A percentile compares a stretch with the other conserved stretches of the same genome.
Evolutionary conservation across 2,888 invertebrate species (phyloP).

Genomic region (Rhyacophila evoluta): DNA sequence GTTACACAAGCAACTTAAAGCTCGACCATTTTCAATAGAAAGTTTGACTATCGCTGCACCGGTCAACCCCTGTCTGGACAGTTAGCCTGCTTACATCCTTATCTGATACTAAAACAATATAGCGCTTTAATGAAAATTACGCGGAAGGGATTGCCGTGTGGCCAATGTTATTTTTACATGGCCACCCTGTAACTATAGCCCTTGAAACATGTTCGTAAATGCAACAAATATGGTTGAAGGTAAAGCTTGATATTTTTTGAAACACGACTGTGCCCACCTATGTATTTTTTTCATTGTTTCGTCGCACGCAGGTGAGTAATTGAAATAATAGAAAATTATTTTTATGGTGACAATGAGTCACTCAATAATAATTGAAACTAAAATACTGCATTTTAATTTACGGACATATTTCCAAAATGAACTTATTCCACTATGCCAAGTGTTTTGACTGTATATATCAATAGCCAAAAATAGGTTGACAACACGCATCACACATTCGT

Average conservation of each 20-base stretch:
- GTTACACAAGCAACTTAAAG: too few relatives aligned
- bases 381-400: too few relatives aligned
- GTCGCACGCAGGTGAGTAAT: neutral
- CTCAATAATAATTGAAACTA: too few relatives aligned
- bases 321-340: neutral
- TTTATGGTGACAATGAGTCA: neutral
- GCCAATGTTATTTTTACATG: neutral
- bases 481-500: too few relatives aligned
- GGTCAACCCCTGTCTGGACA: constrained; percentile 11
- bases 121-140: constrained; percentile 27
- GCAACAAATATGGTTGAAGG: neutral
- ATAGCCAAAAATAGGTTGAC: too few relatives aligned
- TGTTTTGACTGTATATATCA: too few relatives aligned
- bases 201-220: constrained; percentile 16
- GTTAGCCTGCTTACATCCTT: neutral
- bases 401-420: too few relatives aligned
- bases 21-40: neutral
- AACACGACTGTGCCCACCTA: neutral
- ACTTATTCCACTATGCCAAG: too few relatives aligned
- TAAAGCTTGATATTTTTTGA: neutral
- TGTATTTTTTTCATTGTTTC: neutral
- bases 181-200: neutral
- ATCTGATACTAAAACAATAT: constrained; percentile 25
- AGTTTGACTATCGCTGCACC: neutral
- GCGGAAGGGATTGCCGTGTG: neutral